Evolutionary conservation across 2,113 vertebrate genomes (phyloP).

Genomic region (Hippocampus abdominalis): DNA sequence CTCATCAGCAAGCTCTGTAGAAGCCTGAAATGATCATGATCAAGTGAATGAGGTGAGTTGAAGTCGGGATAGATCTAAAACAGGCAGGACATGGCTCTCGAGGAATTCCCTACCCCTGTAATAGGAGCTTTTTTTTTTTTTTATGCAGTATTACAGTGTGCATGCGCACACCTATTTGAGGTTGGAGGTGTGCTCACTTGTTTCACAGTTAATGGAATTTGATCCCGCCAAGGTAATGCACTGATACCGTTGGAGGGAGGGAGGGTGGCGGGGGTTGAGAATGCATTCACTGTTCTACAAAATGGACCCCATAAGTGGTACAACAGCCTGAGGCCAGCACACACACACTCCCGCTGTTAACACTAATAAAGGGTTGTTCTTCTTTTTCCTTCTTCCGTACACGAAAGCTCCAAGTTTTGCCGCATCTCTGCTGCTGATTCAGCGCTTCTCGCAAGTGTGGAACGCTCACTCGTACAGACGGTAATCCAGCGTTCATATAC

Average conservation of each 20-base stretch:
- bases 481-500: conserved; percentile 62
- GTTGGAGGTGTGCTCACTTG: not conserved
- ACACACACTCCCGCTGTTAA: conserved; percentile 12
- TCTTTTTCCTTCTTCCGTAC: conserved; percentile 16
- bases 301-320: conserved; percentile 28
- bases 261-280: not conserved
- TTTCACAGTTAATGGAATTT: not conserved
- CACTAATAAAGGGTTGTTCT: conserved; percentile 9
- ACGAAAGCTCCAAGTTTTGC: conserved; percentile 42
- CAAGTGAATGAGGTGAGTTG: too few relatives aligned
- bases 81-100: too few relatives aligned
- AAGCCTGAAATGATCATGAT: too few relatives aligned
- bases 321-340: conserved; percentile 32
- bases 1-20: too few relatives aligned
- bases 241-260: conserved; percentile 15
- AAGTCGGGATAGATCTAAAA: too few relatives aligned
- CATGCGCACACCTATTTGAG: not conserved
- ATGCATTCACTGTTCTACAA: conserved; percentile 9
- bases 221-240: conserved; percentile 19
- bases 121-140: too few relatives aligned
- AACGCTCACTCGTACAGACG: conserved; percentile 56
- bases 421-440: conserved; percentile 44
- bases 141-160: not conserved
- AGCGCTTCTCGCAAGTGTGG: conserved; percentile 41
- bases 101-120: too few relatives aligned